Evolutionary conservation across 2,113 vertebrate species (phyloP), one percentile per base, ranked within the genome.

Genomic region (Dolichotis patagonum): DNA sequence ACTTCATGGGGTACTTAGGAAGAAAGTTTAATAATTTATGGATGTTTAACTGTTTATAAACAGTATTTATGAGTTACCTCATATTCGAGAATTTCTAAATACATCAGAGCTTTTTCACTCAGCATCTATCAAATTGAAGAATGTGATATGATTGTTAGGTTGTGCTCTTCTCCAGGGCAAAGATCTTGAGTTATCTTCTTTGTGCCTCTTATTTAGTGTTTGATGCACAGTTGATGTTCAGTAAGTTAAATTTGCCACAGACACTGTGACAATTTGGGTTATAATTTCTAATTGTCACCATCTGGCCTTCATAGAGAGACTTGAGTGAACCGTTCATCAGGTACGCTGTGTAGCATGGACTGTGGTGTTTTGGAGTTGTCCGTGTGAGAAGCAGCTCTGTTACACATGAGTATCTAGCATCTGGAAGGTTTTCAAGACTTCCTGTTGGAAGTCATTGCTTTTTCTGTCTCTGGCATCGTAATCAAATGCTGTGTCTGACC

Each of bases 41-140:
- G 58, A 87, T 67, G 22, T 92, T 97, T 83, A 88, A 28, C 10
- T 88, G 88, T 80, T 92, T 19, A 85, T 94, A 83, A 83, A 83
- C 85, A 65, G 7, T 82, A 52, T 84, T 96, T 96, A 80, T 93
- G 73, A 83, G 52, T 88, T 90, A 62, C 67, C 28, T 75, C 91
- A 30, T 73, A 86, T 69, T 95, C 85, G 49, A 92, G n/a, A 19
- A 90, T 84, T 62, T 92, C 84, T 90, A 35, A 91, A 89, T 82
- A 89, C 49, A 60, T 86, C 43, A 65, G 7, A 67, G 7, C 75
- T 89, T 58, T 67, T 89, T 78, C 67, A 67, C 41, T 90, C 1
- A 87, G 38, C 11, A 17, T 24, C 95, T 13, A 43, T 81, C 52
- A 94, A 46, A 90, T 95, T 77, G 62, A 77, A 52, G 54, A 82